Evolutionary conservation across 2,888 invertebrate species (phyloP), one percentile per base, ranked within the genome.

Genomic region (Dolomedes plantarius): DNA sequence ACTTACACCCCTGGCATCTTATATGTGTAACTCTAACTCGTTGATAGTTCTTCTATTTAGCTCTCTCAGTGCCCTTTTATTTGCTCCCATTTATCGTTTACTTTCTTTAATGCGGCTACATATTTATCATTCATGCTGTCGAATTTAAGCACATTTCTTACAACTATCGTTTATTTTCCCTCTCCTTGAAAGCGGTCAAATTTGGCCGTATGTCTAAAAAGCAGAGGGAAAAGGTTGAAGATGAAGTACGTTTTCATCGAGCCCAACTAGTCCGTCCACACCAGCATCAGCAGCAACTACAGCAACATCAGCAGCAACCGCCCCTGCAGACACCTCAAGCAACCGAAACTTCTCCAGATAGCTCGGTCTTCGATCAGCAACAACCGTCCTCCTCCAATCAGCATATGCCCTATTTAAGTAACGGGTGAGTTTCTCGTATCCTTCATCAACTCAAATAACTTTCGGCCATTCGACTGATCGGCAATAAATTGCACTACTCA

Each of bases 161-260:
- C n/a, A n/a, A n/a, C n/a, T n/a, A n/a, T n/a, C n/a, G n/a, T n/a
- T n/a, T n/a, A n/a, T n/a, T n/a, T n/a, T n/a, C n/a, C n/a, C n/a
- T n/a, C n/a, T 0, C n/a, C 0, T 29, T 13, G 94, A 13, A 94
- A 98, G 98, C 99, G 91, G 99, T 99, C 90, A 99, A 99, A 93
- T 99, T 99, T 93, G 99, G 99, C 88, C 95, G 99, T 90, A 99
- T 99, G 99, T 98, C 98, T 89, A 99, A 99, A 93, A 99, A 99
- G 92, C 99, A 99, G 92, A 93, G 99, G 89, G 99, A 99, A 92
- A 98, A 98, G 92, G 99, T 99, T 76, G 99, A 99, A 92, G 98
- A 98, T 92, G 99, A 99, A 93, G 99, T 98, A 88, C 93, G 97
- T 90, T 97, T 94, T 93, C 97, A 97, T 92, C 94, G 95, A 90